Conservation (phyloP, 2,113 vertebrate genomes). For the Hymenochirus boettgeri region DNA sequence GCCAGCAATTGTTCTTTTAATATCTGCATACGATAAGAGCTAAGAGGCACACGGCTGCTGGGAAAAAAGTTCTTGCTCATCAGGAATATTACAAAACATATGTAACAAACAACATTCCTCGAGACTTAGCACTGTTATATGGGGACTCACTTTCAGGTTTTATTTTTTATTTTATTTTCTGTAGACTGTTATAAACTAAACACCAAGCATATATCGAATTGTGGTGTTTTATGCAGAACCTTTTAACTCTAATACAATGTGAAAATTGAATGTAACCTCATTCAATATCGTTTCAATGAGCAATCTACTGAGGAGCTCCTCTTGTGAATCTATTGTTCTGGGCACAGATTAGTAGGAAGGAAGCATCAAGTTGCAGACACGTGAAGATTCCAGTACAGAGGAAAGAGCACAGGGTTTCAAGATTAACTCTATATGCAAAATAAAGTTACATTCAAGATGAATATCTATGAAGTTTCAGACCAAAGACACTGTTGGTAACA, state of each 20-base stretch:
- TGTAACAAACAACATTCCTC: constrained; percentile 56
- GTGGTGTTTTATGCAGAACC: constrained; percentile 50
- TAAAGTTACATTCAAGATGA: constrained; percentile 12
- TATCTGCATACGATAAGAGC: constrained; percentile 14
- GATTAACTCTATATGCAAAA: too few species aligned
- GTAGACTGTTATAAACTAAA: constrained; percentile 45
- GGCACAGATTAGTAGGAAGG: constrained; percentile 19
- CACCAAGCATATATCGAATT: constrained; percentile 49
- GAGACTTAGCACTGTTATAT: constrained; percentile 69
- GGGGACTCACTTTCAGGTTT: constrained; percentile 47
- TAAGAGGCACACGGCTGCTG: constrained; percentile 31
- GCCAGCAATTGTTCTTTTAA: constrained; percentile 42
- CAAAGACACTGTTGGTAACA: constrained; percentile 11
- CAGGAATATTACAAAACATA: constrained; percentile 35
- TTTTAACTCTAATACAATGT: constrained; percentile 53
- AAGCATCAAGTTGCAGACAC: neutral
- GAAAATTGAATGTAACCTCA: constrained; percentile 53
- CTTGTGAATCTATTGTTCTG: constrained; percentile 6
- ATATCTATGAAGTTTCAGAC: constrained; percentile 15
- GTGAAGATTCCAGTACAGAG: neutral
- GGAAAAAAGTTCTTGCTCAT: constrained; percentile 43
- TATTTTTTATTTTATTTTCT: constrained; percentile 37
- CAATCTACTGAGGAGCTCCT: neutral
- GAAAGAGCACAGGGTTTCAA: constrained; percentile 2
- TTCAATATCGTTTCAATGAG: constrained; percentile 31